These are phyloP conservation scores for Gila robusta DNA, from an alignment of 2,797 vertebrate species.

Conservation along the genomic window DNA sequence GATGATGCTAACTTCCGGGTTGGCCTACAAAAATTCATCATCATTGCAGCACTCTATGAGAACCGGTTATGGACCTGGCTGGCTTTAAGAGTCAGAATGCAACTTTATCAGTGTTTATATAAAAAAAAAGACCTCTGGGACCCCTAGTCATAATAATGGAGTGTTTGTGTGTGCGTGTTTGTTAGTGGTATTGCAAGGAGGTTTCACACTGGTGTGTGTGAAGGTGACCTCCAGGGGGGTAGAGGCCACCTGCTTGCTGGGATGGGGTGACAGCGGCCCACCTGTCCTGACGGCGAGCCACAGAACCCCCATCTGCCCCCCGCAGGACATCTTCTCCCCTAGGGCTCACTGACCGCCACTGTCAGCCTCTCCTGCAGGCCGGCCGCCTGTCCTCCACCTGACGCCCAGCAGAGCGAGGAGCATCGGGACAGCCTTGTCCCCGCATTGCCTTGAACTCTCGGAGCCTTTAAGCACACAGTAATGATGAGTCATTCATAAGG, in stretches of 20 bases:
- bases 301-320: conserved; percentile 71
- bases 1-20: background rate
- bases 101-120: conserved; percentile 19
- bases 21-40: background rate
- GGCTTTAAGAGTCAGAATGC: background rate
- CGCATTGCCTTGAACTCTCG: conserved; percentile 41
- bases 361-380: conserved; percentile 70
- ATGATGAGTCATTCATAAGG: conserved; percentile 54
- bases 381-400: conserved; percentile 70
- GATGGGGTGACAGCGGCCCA: conserved; percentile 83
- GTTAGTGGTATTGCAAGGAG: conserved; percentile 40
- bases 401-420: conserved; percentile 40
- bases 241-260: conserved; percentile 81
- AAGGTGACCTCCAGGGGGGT: conserved; percentile 78
- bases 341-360: conserved; percentile 77
- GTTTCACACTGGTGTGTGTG: conserved; percentile 62
- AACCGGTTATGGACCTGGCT: background rate
- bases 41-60: background rate
- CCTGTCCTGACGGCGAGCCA: conserved; percentile 78
- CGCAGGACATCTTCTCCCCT: conserved; percentile 73
- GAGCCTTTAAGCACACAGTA: conserved; percentile 49
- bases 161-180: conserved; percentile 43
- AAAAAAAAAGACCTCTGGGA: background rate
- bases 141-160: conserved; percentile 24
- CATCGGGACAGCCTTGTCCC: conserved; percentile 47